phyloP scores from a whole-genome alignment of 1,140 invertebrate genomes.

The Pachyrhynchus sulphureomaculatus region DNA sequence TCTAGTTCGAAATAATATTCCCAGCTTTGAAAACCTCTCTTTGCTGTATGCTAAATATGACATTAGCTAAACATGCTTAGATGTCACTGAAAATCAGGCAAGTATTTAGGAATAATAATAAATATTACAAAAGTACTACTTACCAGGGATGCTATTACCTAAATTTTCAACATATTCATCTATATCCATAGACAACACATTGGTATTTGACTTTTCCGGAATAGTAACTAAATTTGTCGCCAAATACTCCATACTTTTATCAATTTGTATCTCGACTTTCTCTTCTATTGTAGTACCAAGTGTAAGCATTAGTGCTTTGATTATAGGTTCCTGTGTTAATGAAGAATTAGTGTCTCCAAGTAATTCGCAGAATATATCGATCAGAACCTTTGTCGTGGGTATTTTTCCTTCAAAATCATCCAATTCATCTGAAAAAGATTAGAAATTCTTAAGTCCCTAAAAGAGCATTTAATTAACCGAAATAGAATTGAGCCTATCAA shows the following conservation, averaged over 20 bases:
- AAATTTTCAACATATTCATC: constrained; percentile 37
- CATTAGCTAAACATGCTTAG: too few species aligned
- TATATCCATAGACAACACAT: constrained; percentile 36
- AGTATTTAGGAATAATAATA: too few species aligned
- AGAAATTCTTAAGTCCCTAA: background rate
- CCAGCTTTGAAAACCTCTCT: too few species aligned
- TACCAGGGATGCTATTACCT: constrained; percentile 35
- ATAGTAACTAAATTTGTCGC: constrained; percentile 35
- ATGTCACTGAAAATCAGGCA: too few species aligned
- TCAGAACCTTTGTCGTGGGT: constrained; percentile 43
- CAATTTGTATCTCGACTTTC: constrained; percentile 24
- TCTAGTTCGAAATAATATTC: too few species aligned
- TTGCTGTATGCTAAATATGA: too few species aligned
- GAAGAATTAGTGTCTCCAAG: constrained; percentile 42
- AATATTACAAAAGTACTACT: too few species aligned
- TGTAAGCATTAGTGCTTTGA: constrained; percentile 44
- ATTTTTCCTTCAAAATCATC: constrained; percentile 47
- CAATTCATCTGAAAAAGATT: constrained; percentile 44
- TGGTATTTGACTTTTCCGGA: constrained; percentile 31
- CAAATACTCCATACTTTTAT: constrained; percentile 34
- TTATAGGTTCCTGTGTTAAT: constrained; percentile 43
- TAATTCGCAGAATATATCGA: constrained; percentile 47
- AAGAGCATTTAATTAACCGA: background rate
- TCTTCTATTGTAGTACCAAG: constrained; percentile 42
- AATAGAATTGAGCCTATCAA: too few species aligned